Evolutionary conservation across 2,797 vertebrate genomes (phyloP), one percentile per base, ranked within the genome.

Genomic region (Argya squamiceps): DNA sequence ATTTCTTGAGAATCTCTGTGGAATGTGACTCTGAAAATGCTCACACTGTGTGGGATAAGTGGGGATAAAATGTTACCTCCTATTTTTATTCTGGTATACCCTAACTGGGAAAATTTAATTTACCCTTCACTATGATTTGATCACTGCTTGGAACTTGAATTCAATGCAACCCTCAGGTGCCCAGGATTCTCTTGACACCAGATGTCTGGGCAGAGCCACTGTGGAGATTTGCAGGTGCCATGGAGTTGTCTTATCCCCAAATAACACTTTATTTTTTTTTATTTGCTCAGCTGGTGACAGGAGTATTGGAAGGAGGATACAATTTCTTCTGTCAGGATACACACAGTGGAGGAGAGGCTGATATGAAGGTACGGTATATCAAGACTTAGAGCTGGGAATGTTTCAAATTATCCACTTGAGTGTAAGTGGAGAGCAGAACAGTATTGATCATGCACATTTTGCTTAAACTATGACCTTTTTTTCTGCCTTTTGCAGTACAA

Each of bases 251-350:
- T 68, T 69, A 26, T 79, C 53, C 50, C 55, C 47, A 73, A 2
- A 37, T 95, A 86, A 94, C 39, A 15, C 22, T 49, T 65, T 59
- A 37, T 5, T 74, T 89, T 73, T 64, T 69, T 71, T 84, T 82
- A 95, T 93, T 84, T 98, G 74, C 77, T 78, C 91, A 99, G 99
- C 98, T 99, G 86, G 97, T 99, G 90, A 97, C 98, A 0, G 98
- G 98, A 95, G 98, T 98, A 62, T 99, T 98, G 98, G 96, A 98
- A 84, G 98, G 99, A 74, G 97, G 97, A 80, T 99, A 99, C 98
- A 99, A 98, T 97, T 98, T 99, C 97, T 99, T 98, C 98, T 99
- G 99, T 96, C 99, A 99, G 97, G 97, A 99, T 96, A 99, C 98
- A 4, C 98, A 98, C 96, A 99, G 98, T 15, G 98, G 97, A 59